Evolutionary conservation across 2,888 invertebrate genomes (phyloP).

Genomic region (Drosophila leonis): DNA sequence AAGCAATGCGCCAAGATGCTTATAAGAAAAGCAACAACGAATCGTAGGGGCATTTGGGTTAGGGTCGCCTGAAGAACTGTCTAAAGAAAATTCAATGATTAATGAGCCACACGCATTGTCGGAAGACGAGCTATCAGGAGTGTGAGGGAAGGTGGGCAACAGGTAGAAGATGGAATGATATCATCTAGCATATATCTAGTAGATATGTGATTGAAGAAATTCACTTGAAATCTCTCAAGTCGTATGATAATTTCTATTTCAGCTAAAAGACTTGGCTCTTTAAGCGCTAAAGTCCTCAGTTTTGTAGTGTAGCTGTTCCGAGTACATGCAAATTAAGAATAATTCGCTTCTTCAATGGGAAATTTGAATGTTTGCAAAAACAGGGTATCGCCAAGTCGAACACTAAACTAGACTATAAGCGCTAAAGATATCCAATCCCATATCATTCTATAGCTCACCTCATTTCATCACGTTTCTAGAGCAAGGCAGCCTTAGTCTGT

Average conservation of each 20-base stretch:
- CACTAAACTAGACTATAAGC: no score
- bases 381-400: no score
- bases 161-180: neutral
- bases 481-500: no score
- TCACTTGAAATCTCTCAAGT: neutral
- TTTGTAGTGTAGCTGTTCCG: neutral
- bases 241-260: neutral
- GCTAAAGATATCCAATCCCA: no score
- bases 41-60: slow-evolving; percentile 22
- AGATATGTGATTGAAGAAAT: neutral
- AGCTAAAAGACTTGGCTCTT: neutral
- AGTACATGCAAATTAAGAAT: no score
- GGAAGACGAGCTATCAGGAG: neutral
- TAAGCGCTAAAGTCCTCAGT: neutral
- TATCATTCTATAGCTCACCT: neutral
- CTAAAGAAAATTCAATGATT: slow-evolving; percentile 47
- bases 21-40: slow-evolving; percentile 13
- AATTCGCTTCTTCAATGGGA: no score
- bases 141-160: neutral
- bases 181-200: neutral
- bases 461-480: neutral
- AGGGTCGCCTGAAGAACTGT: slow-evolving; percentile 15
- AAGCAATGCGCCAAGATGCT: slow-evolving; percentile 44
- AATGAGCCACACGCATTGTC: slow-evolving; percentile 29
- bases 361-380: no score